phyloP scores from a whole-genome alignment of 1,140 invertebrate genomes.

The Eurosta solidaginis region DNA sequence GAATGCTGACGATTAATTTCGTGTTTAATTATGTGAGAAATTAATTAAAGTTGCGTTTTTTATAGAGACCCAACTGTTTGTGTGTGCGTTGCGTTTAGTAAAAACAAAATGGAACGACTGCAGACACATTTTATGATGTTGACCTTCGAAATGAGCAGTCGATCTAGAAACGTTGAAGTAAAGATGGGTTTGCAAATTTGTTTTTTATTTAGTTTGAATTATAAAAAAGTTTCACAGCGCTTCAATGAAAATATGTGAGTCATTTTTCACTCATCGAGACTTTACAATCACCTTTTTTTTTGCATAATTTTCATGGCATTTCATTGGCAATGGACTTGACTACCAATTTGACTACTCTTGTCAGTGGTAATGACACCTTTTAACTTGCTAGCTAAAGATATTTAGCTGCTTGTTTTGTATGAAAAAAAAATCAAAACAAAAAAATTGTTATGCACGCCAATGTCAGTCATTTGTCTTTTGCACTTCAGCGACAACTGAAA shows the following conservation, averaged over 20 bases:
- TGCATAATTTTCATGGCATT: not conserved
- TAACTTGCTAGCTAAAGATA: not conserved
- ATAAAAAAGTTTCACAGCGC: not conserved
- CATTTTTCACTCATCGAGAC: not conserved
- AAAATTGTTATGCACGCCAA: conserved; percentile 16
- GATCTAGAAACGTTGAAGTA: not conserved
- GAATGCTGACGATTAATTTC: not conserved
- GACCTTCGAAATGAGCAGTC: not conserved
- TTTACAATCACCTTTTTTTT: not conserved
- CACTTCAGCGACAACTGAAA: conserved; percentile 16
- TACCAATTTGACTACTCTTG: not conserved
- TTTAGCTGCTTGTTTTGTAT: not conserved
- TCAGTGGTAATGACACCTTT: conserved; percentile 21
- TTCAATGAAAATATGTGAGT: not conserved
- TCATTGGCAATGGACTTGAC: conserved; percentile 5
- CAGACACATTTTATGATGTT: not conserved
- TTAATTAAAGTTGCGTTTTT: conserved; percentile 20
- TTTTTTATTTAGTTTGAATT: not conserved
- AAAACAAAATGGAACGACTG: not conserved
- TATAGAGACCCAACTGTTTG: not conserved
- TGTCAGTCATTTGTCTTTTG: conserved; percentile 23
- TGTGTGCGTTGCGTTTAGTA: not conserved
- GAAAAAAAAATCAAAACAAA: not conserved
- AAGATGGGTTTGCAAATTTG: not conserved
- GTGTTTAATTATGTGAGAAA: conserved; percentile 26